A percentile compares a stretch with the other conserved stretches of the same genome.
These are phyloP conservation scores for Halcyon senegalensis DNA, from an alignment of 2,113 vertebrate species.

Conservation along the genomic window DNA sequence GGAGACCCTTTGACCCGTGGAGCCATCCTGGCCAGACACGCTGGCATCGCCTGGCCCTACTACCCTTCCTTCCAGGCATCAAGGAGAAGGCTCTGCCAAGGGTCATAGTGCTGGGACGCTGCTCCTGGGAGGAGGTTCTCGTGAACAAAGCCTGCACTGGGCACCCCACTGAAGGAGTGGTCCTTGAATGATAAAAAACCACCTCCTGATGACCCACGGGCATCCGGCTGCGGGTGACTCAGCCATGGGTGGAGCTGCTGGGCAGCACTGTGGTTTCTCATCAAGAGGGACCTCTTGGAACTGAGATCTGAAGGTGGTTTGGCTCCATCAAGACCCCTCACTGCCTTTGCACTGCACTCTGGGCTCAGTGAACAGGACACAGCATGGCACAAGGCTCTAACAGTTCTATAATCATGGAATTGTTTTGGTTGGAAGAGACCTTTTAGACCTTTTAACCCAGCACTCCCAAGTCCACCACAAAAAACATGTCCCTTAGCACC, in stretches of 20 bases:
- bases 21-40: accelerated
- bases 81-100: neutral
- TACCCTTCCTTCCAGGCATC: constrained; percentile 11
- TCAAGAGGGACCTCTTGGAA: neutral
- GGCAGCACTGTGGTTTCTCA: neutral
- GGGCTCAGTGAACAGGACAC: neutral
- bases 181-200: neutral
- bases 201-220: accelerated
- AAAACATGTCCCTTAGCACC: neutral
- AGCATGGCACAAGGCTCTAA: neutral
- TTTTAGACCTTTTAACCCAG: neutral
- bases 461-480: neutral
- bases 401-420: neutral
- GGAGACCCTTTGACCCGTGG: accelerated
- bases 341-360: neutral
- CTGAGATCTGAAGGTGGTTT: neutral
- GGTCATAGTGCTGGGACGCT: neutral
- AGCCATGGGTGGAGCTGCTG: neutral
- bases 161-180: neutral
- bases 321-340: neutral
- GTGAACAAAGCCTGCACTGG: neutral
- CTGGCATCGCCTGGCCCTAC: neutral
- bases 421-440: neutral
- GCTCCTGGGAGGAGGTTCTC: neutral
- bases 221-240: neutral